These are phyloP conservation scores for Dipodomys spectabilis DNA, from an alignment of 2,113 vertebrate species.

Conservation along the genomic window DNA sequence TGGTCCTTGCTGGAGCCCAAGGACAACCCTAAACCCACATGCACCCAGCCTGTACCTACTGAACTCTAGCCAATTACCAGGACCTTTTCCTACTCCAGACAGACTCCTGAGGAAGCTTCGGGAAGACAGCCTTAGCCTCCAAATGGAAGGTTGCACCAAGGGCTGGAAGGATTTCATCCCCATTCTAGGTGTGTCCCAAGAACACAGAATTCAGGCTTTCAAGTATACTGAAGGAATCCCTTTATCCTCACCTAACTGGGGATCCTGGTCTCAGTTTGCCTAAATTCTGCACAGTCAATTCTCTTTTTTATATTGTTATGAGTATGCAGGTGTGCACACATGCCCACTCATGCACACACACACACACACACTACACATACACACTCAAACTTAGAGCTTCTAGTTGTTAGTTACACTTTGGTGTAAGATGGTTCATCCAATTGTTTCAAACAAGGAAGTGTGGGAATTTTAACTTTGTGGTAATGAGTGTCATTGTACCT, in stretches of 20 bases:
- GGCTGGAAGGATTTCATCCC: not conserved
- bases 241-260: not conserved
- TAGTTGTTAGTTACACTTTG: rapidly evolving
- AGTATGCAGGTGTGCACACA: not conserved
- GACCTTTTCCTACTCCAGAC: not conserved
- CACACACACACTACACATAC: too few species aligned
- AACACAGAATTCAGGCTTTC: not conserved
- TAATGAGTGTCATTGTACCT: not conserved
- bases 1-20: not conserved
- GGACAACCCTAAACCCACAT: not conserved
- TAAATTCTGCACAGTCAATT: not conserved
- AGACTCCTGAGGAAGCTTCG: not conserved
- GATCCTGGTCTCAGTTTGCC: not conserved
- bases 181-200: not conserved
- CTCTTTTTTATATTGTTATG: not conserved
- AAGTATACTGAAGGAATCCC: not conserved
- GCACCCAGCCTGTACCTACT: not conserved
- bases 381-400: not conserved
- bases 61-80: not conserved
- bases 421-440: not conserved
- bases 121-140: not conserved
- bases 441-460: not conserved
- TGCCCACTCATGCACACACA: too few species aligned
- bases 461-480: not conserved
- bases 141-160: not conserved